Conservation (phyloP, 1,140 invertebrate species). For the Lerema accius region DNA sequence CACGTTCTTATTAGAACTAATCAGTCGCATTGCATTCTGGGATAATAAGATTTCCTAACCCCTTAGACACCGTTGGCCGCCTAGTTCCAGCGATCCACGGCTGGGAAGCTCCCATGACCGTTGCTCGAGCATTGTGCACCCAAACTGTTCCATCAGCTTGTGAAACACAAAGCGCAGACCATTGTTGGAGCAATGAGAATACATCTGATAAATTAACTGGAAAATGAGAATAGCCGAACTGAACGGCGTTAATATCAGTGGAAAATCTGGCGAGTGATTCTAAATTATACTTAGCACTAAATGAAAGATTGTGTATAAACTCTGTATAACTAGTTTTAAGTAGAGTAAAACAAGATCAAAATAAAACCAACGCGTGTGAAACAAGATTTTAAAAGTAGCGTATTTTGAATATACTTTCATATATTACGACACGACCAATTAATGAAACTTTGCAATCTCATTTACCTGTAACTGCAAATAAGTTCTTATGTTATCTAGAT, state of each 20-base stretch:
- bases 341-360: no score
- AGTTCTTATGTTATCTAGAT: no score
- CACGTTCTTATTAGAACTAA: not conserved
- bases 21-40: not conserved
- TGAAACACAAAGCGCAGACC: slow-evolving; percentile 6
- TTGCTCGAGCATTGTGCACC: slow-evolving; percentile 8
- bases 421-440: not conserved
- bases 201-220: slow-evolving; percentile 5
- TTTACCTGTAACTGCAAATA: no score
- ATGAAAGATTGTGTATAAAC: no score
- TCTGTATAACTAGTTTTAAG: no score
- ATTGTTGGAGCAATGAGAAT: slow-evolving; percentile 11
- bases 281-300: no score
- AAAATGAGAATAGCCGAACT: slow-evolving; percentile 5
- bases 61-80: not conserved
- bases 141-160: slow-evolving; percentile 9
- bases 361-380: no score
- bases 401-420: no score
- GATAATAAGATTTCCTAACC: not conserved
- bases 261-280: slow-evolving; percentile 1
- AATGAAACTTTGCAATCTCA: no score
- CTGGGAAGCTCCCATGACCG: slow-evolving; percentile 18
- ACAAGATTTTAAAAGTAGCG: no score
- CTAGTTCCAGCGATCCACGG: not conserved
- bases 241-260: not conserved